Evolutionary conservation across 2,888 invertebrate genomes (phyloP).

Genomic region (Lottia gigantea): DNA sequence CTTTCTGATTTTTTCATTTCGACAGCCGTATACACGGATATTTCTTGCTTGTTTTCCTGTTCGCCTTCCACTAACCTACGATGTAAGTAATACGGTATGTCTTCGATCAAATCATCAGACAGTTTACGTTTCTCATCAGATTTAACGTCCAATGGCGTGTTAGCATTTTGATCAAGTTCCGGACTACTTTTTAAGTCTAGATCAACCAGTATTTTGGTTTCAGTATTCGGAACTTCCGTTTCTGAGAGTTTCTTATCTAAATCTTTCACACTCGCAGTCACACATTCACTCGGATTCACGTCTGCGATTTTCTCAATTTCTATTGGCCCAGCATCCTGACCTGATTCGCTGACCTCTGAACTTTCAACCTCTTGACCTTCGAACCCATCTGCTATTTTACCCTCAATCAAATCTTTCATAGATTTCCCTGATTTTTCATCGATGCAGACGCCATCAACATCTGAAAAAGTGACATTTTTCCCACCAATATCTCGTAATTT

Average conservation of each 20-base stretch:
- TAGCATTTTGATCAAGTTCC: constrained; percentile 10
- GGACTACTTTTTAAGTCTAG: constrained; percentile 7
- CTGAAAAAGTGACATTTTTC: constrained; percentile 23
- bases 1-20: constrained; percentile 13
- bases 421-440: constrained; percentile 18
- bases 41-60: constrained; percentile 30
- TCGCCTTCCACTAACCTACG: constrained; percentile 38
- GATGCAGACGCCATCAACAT: constrained; percentile 17
- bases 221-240: background rate
- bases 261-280: constrained; percentile 35
- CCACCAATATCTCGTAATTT: constrained; percentile 16
- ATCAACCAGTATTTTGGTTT: constrained; percentile 2
- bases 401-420: constrained; percentile 16
- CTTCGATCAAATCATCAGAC: constrained; percentile 53
- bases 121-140: constrained; percentile 19
- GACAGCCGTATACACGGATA: constrained; percentile 29
- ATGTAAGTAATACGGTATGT: constrained; percentile 65
- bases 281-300: constrained; percentile 34
- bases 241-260: constrained; percentile 15
- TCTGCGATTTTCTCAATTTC: constrained; percentile 4
- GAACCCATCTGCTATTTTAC: background rate
- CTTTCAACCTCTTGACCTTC: constrained; percentile 14
- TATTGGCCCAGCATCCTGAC: constrained; percentile 13
- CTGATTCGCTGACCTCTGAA: constrained; percentile 11
- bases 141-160: constrained; percentile 14